These are phyloP conservation scores for Tanypteryx hageni DNA, from an alignment of 2,888 invertebrate species.

Conservation along the genomic window DNA sequence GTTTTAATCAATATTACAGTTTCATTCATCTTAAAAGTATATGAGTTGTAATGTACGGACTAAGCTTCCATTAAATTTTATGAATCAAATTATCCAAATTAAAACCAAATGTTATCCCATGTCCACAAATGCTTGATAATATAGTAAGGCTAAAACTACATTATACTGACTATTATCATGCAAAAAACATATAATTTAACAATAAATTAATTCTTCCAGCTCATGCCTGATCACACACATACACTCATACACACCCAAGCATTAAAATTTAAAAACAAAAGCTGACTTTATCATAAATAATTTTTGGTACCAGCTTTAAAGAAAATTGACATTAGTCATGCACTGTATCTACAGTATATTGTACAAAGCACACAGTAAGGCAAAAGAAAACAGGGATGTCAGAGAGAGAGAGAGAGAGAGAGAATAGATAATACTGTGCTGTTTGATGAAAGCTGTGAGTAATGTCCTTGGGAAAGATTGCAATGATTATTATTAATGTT, in stretches of 20 bases:
- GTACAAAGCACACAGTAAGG: conserved; percentile 31
- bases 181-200: conserved; percentile 38
- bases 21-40: background rate
- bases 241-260: conserved; percentile 60
- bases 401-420: conserved; percentile 1
- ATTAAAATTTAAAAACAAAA: conserved; percentile 17
- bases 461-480: background rate
- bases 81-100: conserved; percentile 52
- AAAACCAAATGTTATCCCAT: conserved; percentile 62
- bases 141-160: conserved; percentile 27
- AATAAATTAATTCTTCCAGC: conserved; percentile 21
- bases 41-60: conserved; percentile 30
- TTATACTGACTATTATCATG: conserved; percentile 35
- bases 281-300: background rate
- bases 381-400: background rate
- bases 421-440: conserved; percentile 39
- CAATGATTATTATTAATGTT: conserved; percentile 4
- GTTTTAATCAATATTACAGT: background rate
- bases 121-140: conserved; percentile 57
- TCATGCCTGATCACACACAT: conserved; percentile 62
- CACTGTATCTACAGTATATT: background rate
- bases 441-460: conserved; percentile 39
- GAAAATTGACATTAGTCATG: background rate
- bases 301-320: background rate
- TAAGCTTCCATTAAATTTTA: conserved; percentile 42